Evolutionary conservation across 2,797 vertebrate species (phyloP), one percentile per base, ranked within the genome.

Genomic region (Rhodeus uyekii): DNA sequence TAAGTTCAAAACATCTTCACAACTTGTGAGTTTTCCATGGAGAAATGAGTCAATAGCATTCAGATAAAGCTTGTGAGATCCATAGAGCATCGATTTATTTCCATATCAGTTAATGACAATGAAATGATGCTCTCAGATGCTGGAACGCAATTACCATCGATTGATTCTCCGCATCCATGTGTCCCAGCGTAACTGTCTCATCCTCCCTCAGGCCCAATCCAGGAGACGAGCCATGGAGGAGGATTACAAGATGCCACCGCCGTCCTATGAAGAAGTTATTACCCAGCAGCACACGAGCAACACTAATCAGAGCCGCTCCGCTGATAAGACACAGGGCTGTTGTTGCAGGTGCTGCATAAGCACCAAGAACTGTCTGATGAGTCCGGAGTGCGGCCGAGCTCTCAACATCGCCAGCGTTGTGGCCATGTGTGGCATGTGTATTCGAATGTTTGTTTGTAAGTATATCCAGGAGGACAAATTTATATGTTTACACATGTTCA

Each of bases 361-460:
- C 27, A 84, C 86, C 60, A 48, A 72, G 65, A 83, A 76, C 22
- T 87, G 89, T 55, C 14, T 90, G 82, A 89, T 91, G 87, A 90
- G 90, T 29, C 82, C 73, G 0, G 89, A 88, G 71, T 89, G 87
- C 3, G 86, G 88, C 5, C 82, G 85, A n/a, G 86, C 83, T 3
- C 85, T 88, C 14, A 81, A 81, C 68, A 88, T 89, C 27, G 85
- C 84, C 67, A 86, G 60, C 3, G 86, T 86, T 24, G 2, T 88
- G 8, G 82, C 82, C 8, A 83, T 78, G 80, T 87, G 86, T 27
- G 88, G 87, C 73, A 63, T 86, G 78, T 88, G 85, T n/a, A 82
- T 88, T 48, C 86, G 86, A 63, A 75, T 88, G 80, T 87, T 81
- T 38, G 87, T 84, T n/a, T 89, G 86, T 89, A 78, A 88, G 87